Conservation (phyloP, 2,797 vertebrate species). For the Sparus aurata region DNA sequence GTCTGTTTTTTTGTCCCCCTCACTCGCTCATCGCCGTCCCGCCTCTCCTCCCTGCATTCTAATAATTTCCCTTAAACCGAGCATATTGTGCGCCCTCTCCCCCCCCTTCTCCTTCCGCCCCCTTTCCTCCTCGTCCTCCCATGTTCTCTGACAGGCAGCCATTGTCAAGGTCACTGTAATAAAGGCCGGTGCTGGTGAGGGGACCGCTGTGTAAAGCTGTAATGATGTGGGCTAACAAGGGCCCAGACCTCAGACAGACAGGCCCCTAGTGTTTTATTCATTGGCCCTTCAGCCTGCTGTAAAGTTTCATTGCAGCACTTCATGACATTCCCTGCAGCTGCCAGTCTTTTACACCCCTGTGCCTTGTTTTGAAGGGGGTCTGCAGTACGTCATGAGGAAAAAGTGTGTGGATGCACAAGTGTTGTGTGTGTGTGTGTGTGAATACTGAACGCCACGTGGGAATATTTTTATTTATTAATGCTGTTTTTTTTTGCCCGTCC, state of each 20-base stretch:
- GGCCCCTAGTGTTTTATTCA: constrained; percentile 81
- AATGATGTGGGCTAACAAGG: constrained; percentile 78
- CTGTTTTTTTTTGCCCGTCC: constrained; percentile 48
- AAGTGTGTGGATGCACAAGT: constrained; percentile 24
- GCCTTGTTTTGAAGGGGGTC: constrained; percentile 29
- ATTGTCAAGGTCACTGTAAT: constrained; percentile 74
- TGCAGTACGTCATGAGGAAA: constrained; percentile 4
- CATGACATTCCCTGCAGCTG: constrained; percentile 70
- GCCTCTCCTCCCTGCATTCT: constrained; percentile 27
- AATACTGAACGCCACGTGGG: constrained; percentile 34
- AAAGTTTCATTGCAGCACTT: constrained; percentile 77
- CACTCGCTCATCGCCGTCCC: constrained; percentile 38
- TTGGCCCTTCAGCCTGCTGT: constrained; percentile 74
- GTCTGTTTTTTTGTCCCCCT: constrained; percentile 44
- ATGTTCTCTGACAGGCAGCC: constrained; percentile 61
- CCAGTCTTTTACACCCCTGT: constrained; percentile 60
- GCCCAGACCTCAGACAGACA: constrained; percentile 68
- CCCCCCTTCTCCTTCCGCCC: neutral
- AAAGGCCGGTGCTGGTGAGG: constrained; percentile 50
- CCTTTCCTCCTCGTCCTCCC: constrained; percentile 19
- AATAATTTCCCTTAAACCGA: constrained; percentile 45
- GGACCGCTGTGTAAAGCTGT: constrained; percentile 75
- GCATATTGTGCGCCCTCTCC: neutral
- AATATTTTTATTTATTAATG: constrained; percentile 57
- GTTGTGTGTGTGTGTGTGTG: constrained; percentile 27